Percentiles rank a stretch among this genome's conserved stretches.
Conservation (phyloP, 2,113 vertebrate species). For the Globicephala melas region DNA sequence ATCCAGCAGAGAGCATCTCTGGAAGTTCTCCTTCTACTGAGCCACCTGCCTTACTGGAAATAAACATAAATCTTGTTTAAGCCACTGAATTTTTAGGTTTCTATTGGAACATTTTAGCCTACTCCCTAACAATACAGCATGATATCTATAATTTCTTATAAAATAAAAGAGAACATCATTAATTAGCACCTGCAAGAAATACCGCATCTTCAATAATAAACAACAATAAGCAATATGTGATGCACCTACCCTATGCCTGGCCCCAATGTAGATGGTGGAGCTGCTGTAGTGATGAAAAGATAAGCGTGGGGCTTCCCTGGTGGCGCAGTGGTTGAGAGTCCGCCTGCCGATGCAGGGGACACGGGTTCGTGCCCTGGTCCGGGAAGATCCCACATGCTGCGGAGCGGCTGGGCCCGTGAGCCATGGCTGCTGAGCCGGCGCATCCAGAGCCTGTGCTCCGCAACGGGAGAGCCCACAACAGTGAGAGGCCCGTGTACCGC, state of each 20-base stretch:
- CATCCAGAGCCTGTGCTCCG: too few species aligned
- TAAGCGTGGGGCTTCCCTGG: not conserved
- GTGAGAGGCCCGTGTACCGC: too few species aligned
- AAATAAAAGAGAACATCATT: not conserved
- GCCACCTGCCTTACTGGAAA: not conserved
- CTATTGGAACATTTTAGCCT: not conserved
- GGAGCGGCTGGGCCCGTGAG: too few species aligned
- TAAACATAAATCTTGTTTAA: not conserved
- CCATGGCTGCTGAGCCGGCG: too few species aligned
- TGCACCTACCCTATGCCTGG: rapidly evolving
- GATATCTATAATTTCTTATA: not conserved
- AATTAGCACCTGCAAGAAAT: not conserved
- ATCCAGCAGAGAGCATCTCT: not conserved
- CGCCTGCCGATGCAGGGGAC: too few species aligned
- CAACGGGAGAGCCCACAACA: too few species aligned
- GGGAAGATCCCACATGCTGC: too few species aligned
- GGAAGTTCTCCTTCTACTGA: not conserved
- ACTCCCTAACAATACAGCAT: not conserved
- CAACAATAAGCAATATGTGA: not conserved
- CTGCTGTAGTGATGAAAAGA: not conserved
- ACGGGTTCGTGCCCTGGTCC: too few species aligned
- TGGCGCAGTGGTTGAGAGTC: too few species aligned
- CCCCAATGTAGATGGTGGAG: not conserved
- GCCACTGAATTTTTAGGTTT: not conserved
- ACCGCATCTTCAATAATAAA: not conserved